Evolutionary conservation across 2,888 invertebrate genomes (phyloP).

Genomic region (Pseudococcus jackbeardsleyi): DNA sequence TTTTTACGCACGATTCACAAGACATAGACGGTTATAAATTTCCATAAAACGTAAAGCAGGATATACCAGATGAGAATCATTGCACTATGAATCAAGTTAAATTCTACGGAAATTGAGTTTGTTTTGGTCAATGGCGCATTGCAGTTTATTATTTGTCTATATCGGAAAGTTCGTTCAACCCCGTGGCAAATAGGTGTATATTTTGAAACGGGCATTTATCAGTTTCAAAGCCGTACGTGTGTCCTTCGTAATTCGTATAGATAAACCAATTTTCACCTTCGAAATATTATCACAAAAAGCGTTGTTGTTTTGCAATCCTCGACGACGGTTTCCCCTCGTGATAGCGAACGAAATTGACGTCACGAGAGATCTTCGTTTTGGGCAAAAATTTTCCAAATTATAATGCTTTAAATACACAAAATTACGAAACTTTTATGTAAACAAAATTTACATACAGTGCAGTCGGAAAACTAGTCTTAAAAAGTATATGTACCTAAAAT

Average conservation of each 20-base stretch:
- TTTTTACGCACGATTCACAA: too few species aligned
- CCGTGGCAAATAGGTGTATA: neutral
- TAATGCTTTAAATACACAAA: neutral
- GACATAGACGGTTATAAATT: neutral
- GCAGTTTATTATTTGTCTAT: conserved; percentile 1
- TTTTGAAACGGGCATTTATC: conserved; percentile 16
- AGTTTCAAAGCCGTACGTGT: neutral
- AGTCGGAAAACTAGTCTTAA: neutral
- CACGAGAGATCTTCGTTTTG: neutral
- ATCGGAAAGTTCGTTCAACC: conserved; percentile 19
- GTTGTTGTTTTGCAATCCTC: conserved; percentile 20
- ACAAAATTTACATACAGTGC: neutral
- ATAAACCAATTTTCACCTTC: conserved; percentile 15
- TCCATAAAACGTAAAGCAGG: neutral
- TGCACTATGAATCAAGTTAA: neutral
- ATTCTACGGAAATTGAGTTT: neutral
- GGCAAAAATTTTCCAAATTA: neutral
- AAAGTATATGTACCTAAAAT: neutral
- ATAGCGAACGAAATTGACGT: neutral
- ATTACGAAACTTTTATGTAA: conserved; percentile 10
- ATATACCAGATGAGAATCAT: neutral
- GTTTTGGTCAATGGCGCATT: conserved; percentile 22
- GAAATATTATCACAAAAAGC: neutral
- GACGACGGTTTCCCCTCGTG: neutral
- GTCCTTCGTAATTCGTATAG: neutral